phyloP scores from a whole-genome alignment of 2,888 invertebrate genomes.

The Agrotis exclamationis region DNA sequence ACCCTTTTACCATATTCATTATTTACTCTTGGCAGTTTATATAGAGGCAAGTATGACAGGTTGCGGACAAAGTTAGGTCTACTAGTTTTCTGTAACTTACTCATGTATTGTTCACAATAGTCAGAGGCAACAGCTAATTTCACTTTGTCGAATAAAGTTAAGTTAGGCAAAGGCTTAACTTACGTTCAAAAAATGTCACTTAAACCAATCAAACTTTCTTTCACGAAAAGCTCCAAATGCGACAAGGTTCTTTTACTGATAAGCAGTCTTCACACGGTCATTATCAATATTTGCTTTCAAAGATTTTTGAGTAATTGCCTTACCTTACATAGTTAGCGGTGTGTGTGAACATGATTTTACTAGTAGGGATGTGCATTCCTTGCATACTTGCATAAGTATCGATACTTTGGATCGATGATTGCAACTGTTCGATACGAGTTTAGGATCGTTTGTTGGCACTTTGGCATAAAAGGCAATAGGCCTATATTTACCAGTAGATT shows the following conservation, averaged over 20 bases:
- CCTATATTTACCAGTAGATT: no score
- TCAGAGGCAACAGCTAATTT: no score
- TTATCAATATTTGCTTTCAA: constrained; percentile 78
- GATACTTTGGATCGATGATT: not conserved
- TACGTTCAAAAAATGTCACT: not conserved
- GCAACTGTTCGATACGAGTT: not conserved
- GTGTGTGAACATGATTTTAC: constrained; percentile 49
- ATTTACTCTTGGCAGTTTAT: no score
- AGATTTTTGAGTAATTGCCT: constrained; percentile 83
- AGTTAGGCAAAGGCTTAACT: no score
- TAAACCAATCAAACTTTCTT: not conserved
- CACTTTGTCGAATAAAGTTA: no score
- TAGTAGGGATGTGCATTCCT: not conserved
- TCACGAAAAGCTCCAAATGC: constrained; percentile 26
- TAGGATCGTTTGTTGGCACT: not conserved
- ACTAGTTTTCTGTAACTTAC: no score
- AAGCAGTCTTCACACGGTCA: constrained; percentile 73
- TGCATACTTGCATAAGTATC: constrained; percentile 1
- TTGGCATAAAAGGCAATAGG: no score
- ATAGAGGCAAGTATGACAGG: no score
- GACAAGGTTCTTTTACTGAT: constrained; percentile 58
- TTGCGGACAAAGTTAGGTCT: no score
- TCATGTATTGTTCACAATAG: no score
- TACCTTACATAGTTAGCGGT: constrained; percentile 64
- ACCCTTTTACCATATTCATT: no score